Evolutionary conservation across 2,888 invertebrate species (phyloP).

Genomic region (Phaonia tiefii): DNA sequence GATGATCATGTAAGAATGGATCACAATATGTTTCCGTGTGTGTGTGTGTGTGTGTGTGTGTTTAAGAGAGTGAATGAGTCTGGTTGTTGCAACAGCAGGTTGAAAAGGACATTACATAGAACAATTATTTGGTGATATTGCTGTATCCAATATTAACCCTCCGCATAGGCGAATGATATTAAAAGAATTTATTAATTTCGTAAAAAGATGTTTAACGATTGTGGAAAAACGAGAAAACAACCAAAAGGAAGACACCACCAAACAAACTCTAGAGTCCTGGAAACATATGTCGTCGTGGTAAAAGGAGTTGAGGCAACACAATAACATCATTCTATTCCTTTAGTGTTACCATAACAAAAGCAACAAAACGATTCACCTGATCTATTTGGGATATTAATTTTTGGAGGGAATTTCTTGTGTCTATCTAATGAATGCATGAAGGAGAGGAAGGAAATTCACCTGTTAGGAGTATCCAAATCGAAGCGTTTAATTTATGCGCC

Average conservation of each 20-base stretch:
- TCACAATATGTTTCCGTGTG: background rate
- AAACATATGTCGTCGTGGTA: constrained; percentile 34
- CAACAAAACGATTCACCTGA: constrained; percentile 25
- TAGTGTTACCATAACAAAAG: background rate
- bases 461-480: constrained; percentile 33
- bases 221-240: constrained; percentile 39
- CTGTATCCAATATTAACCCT: background rate
- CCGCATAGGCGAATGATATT: constrained; percentile 20
- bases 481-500: constrained; percentile 29
- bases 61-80: constrained; percentile 1
- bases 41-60: constrained; percentile 43
- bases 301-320: background rate
- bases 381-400: background rate
- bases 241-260: background rate
- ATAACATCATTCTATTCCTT: too few species aligned
- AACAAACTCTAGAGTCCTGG: background rate
- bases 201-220: constrained; percentile 35
- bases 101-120: constrained; percentile 66
- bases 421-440: constrained; percentile 20
- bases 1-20: constrained; percentile 1
- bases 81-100: constrained; percentile 63
- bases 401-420: constrained; percentile 23
- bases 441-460: constrained; percentile 4
- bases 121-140: constrained; percentile 64
- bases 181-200: constrained; percentile 35